Conservation (phyloP, 2,113 vertebrate genomes). For the Pachyramphus minor region DNA sequence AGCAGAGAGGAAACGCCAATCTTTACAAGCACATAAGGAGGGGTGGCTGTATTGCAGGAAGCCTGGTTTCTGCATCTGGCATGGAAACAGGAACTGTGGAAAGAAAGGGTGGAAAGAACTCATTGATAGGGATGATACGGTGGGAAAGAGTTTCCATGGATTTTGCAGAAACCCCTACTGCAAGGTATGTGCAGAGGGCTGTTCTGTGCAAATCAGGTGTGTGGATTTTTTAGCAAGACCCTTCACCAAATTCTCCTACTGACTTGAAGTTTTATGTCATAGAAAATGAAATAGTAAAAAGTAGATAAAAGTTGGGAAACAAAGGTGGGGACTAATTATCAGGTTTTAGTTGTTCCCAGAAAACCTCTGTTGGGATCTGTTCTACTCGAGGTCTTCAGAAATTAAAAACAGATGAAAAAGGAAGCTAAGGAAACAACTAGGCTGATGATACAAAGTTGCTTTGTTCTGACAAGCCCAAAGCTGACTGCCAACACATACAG, state of each 20-base stretch:
- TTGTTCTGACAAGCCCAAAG: background rate
- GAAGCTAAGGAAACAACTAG: background rate
- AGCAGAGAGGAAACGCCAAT: background rate
- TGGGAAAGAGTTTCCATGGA: background rate
- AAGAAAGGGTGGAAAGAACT: background rate
- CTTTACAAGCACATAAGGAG: background rate
- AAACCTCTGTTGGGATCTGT: background rate
- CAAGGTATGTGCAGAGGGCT: background rate
- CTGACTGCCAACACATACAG: background rate
- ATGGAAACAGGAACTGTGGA: background rate
- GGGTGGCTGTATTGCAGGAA: accelerated
- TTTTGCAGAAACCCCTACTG: background rate
- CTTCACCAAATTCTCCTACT: background rate
- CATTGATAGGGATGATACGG: background rate
- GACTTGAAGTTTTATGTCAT: background rate
- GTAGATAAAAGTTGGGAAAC: background rate
- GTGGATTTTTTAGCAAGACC: background rate
- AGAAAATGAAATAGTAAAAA: background rate
- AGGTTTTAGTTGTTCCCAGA: background rate
- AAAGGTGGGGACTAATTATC: background rate
- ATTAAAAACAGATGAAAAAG: background rate
- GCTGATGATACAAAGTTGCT: background rate
- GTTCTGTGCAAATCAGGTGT: accelerated
- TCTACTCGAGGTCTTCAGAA: background rate
- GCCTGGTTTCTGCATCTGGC: background rate